Percentiles rank a stretch among this genome's conserved stretches.
These are phyloP conservation scores for Mus minutoides DNA, from an alignment of 2,797 vertebrate genomes.

Conservation along the genomic window DNA sequence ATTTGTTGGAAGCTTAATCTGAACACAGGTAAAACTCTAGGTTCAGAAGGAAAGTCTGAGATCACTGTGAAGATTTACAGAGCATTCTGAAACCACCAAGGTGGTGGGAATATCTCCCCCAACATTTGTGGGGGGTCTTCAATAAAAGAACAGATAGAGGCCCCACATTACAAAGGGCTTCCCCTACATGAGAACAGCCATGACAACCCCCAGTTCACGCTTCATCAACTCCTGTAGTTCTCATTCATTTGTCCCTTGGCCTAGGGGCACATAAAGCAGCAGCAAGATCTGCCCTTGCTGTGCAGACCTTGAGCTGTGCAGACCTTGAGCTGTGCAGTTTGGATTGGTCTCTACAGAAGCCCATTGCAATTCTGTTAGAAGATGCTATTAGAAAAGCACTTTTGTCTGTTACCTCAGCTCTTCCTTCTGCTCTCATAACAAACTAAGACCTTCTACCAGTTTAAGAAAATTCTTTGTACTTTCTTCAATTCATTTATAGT, in stretches of 20 bases:
- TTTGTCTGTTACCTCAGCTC: background rate
- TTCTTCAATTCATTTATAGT: constrained; percentile 23
- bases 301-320: background rate
- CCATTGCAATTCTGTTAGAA: background rate
- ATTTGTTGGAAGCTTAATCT: background rate
- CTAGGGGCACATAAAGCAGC: background rate
- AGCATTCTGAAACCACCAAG: background rate
- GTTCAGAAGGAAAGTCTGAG: background rate
- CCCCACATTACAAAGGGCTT: background rate
- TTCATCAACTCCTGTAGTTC: background rate
- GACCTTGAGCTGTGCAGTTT: background rate
- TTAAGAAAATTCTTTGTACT: constrained; percentile 25
- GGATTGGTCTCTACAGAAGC: background rate
- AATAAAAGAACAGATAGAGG: background rate
- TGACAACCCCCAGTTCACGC: background rate
- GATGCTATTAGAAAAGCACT: background rate
- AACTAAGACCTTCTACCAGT: background rate
- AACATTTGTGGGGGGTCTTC: background rate
- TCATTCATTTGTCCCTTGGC: background rate
- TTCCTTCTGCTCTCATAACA: constrained; percentile 33
- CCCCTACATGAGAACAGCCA: background rate
- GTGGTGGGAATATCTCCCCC: background rate
- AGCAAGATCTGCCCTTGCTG: background rate
- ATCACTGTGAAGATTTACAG: background rate
- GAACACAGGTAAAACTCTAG: background rate